Conservation (phyloP, 2,888 invertebrate genomes). For the Trichopoda pennipes region DNA sequence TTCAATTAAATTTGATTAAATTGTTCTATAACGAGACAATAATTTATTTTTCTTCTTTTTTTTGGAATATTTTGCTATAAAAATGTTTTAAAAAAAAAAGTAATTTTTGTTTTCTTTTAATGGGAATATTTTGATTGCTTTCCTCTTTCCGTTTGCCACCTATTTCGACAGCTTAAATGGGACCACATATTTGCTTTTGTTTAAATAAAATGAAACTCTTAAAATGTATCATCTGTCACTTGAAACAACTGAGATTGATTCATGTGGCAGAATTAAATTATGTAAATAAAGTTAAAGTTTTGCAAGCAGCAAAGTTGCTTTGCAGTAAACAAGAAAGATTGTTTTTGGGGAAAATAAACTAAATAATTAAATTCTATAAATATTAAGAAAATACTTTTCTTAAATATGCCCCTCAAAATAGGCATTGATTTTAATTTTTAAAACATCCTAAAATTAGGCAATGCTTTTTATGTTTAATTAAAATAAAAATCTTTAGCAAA, state of each 20-base stretch:
- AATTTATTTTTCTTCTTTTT: no score
- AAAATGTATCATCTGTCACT: constrained; percentile 24
- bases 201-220: background rate
- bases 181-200: background rate
- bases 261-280: background rate
- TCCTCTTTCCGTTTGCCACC: background rate
- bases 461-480: background rate
- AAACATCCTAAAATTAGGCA: background rate
- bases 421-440: background rate
- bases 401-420: background rate
- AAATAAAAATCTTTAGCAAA: no score
- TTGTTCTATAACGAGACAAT: no score
- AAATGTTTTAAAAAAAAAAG: no score
- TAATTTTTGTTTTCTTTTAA: no score
- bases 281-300: constrained; percentile 6
- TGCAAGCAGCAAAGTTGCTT: no score
- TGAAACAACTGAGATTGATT: constrained; percentile 5
- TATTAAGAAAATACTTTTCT: no score
- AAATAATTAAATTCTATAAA: background rate
- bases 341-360: background rate
- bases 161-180: background rate
- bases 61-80: no score
- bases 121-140: background rate
- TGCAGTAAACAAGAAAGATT: background rate
- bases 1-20: no score